Base-by-base conservation (phyloP, 2,888 invertebrate species). In the Parthenolecanium corni region DNA sequence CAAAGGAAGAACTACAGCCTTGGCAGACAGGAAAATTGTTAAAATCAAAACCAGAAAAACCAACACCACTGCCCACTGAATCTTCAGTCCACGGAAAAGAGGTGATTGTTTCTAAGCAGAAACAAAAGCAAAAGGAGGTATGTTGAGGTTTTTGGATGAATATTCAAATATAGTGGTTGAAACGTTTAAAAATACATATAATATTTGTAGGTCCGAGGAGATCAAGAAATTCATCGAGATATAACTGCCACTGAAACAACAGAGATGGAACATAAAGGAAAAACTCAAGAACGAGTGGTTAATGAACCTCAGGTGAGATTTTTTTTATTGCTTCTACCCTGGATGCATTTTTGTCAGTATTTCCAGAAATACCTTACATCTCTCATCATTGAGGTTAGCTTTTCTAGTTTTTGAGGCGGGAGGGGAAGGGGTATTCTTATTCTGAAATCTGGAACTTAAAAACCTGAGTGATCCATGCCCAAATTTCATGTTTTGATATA, bases 211-310 rank as follows among this genome's bases (percentile, higher is more conserved):
- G 79, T 83, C 2, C 80, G 85, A 61, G 93, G 90, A 12, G 90
- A 93, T 71, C 76, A 85, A 40, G 92, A 93, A 76, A 91, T 93
- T 57, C 90, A 90, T 0, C 81, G 93, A 67, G 91, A 92, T 71
- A 91, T 92, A 65, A 92, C 91, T 12, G 87, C 91, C 31, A 93
- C 91, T 9, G 92, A 93, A 76, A 93, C 90, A 1, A 89, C 91
- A 1, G 91, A 92, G 74, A 80, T 91, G 64, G 92, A 93, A 73
- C 92, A 92, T 72, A 91, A 89, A 72, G 91, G 82, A 2, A 85
- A 86, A 70, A 89, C 89, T 1, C 86, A 89, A 69, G 92, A 93
- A 73, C 82, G 89, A 57, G 79, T 91, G 1, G 90, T 92, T 6
- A 84, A 88, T 74, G 89, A 89, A 1, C 85, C 84, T 67, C 84